Conservation (phyloP, 2,888 invertebrate genomes). For the Epsilonema sp. region DNA sequence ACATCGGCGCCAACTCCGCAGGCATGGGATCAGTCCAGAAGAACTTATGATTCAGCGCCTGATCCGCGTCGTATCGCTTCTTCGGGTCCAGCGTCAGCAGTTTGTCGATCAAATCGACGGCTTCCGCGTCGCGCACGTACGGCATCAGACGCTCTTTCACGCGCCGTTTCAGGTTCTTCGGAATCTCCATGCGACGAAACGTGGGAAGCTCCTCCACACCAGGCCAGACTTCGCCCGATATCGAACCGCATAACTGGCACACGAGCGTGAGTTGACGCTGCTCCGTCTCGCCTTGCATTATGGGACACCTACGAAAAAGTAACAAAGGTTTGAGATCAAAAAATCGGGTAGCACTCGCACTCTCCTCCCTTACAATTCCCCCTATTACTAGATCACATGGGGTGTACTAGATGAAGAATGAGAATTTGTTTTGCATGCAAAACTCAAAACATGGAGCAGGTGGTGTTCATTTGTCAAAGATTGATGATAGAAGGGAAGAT, state of each 20-base stretch:
- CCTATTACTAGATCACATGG: too few relatives aligned
- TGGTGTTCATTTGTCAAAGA: too few relatives aligned
- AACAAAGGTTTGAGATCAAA: too few relatives aligned
- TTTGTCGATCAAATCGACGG: constrained; percentile 76
- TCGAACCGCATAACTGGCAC: constrained; percentile 83
- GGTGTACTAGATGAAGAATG: too few relatives aligned
- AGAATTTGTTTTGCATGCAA: too few relatives aligned
- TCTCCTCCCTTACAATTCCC: too few relatives aligned
- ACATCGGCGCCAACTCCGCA: constrained; percentile 28
- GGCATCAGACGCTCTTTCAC: constrained; percentile 41
- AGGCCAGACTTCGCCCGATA: constrained; percentile 77
- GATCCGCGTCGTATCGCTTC: constrained; percentile 66
- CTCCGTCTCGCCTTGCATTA: constrained; percentile 60
- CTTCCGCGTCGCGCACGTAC: constrained; percentile 73
- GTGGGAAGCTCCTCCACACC: constrained; percentile 71
- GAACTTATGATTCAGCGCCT: constrained; percentile 85
- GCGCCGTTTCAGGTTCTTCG: constrained; percentile 55
- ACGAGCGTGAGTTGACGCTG: constrained; percentile 85
- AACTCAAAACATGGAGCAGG: too few relatives aligned
- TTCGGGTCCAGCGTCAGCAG: constrained; percentile 73
- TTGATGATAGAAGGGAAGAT: too few relatives aligned
- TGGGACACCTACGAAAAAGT: constrained; percentile 3
- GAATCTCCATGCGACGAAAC: constrained; percentile 65
- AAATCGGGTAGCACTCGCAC: too few relatives aligned
- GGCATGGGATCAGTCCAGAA: constrained; percentile 98